A percentile compares a stretch with the other conserved stretches of the same genome.
These are phyloP conservation scores for Circaetus gallicus DNA, from an alignment of 2,113 vertebrate genomes.

Conservation along the genomic window DNA sequence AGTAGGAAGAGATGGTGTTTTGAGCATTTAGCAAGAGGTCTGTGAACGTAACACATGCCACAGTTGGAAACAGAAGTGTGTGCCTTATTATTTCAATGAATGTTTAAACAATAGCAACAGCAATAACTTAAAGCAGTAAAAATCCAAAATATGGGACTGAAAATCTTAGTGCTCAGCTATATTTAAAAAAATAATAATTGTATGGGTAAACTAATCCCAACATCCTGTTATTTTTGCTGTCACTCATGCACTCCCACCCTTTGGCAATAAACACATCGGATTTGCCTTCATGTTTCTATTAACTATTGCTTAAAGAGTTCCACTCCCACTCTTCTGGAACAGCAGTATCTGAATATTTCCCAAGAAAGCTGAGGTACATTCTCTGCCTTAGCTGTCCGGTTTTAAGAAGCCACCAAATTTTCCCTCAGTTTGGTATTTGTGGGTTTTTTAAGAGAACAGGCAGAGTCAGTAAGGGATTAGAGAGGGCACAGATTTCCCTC, in stretches of 20 bases:
- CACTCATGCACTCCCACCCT: conserved; percentile 21
- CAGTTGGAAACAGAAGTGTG: neutral
- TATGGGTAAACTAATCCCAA: neutral
- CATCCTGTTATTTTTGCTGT: conserved; percentile 16
- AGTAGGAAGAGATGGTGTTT: neutral
- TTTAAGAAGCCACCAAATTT: neutral
- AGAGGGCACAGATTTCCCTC: neutral
- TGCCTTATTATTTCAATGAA: neutral
- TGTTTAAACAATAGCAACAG: neutral
- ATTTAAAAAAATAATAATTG: neutral
- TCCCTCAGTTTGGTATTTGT: neutral
- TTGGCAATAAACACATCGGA: conserved; percentile 7
- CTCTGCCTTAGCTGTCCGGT: neutral
- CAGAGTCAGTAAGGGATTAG: neutral
- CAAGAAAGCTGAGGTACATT: neutral
- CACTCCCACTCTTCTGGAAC: neutral
- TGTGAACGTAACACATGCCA: neutral
- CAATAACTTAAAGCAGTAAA: neutral
- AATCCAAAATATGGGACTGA: neutral
- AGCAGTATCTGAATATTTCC: neutral
- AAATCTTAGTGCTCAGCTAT: neutral
- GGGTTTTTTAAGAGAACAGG: neutral
- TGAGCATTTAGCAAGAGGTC: neutral
- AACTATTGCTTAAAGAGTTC: neutral
- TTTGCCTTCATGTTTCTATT: conserved; percentile 11